A percentile compares a stretch with the other conserved stretches of the same genome.
Conservation (phyloP, 2,113 vertebrate genomes). For the Acinonyx jubatus region DNA sequence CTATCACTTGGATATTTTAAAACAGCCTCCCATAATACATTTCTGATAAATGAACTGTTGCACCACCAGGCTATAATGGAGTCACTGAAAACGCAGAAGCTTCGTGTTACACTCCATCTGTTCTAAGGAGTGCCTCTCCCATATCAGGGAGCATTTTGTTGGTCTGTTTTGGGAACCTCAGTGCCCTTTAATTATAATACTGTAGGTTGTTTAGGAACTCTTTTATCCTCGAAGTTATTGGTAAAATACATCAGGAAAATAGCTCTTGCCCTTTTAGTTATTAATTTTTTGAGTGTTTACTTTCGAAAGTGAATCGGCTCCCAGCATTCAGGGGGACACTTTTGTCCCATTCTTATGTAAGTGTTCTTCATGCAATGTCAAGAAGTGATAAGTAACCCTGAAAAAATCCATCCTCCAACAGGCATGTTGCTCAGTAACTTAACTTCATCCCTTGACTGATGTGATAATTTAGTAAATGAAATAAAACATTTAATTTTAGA, state of each 20-base stretch:
- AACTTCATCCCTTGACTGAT: constrained; percentile 47
- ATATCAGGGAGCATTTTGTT: not conserved
- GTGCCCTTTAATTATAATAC: constrained; percentile 56
- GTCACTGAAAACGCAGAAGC: constrained; percentile 65
- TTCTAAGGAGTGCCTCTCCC: constrained; percentile 16
- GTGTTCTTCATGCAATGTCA: not conserved
- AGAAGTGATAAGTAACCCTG: not conserved
- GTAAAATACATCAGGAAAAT: constrained; percentile 64
- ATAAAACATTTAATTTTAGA: constrained; percentile 60
- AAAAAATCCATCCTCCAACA: not conserved
- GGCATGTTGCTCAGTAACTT: not conserved
- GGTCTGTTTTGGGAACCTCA: not conserved
- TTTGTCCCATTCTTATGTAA: not conserved
- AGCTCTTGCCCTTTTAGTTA: not conserved
- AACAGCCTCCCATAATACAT: constrained; percentile 71
- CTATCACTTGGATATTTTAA: constrained; percentile 83
- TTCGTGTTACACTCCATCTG: constrained; percentile 16
- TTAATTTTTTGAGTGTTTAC: not conserved
- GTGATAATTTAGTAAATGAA: constrained; percentile 65
- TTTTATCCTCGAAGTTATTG: constrained; percentile 27
- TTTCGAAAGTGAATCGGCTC: not conserved
- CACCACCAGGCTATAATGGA: constrained; percentile 34
- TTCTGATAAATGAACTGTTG: constrained; percentile 80
- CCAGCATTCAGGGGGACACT: not conserved
- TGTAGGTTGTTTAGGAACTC: not conserved